These are phyloP conservation scores for Tachysurus fulvidraco DNA, from an alignment of 2,113 vertebrate species.

Conservation along the genomic window DNA sequence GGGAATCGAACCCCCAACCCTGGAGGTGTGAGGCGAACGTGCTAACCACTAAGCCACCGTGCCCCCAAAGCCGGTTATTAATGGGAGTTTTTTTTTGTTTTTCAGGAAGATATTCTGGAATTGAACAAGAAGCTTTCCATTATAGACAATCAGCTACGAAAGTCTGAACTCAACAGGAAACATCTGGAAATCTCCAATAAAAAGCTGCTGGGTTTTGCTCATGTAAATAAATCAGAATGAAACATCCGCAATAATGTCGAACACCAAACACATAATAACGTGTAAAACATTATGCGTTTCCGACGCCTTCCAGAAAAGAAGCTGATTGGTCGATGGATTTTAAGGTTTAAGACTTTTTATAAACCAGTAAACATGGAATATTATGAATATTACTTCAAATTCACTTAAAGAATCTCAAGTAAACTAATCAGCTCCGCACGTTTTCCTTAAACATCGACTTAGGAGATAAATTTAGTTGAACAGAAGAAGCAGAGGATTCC, in stretches of 20 bases:
- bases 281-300: background rate
- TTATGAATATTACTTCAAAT: no score
- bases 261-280: background rate
- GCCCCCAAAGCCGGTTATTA: no score
- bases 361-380: background rate
- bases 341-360: background rate
- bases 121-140: conserved; percentile 74
- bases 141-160: conserved; percentile 77
- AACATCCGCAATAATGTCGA: background rate
- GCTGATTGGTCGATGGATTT: background rate
- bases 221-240: conserved; percentile 67
- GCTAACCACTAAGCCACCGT: no score
- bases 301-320: no score
- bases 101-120: conserved; percentile 74
- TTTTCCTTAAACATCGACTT: background rate
- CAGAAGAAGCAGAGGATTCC: background rate
- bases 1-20: no score
- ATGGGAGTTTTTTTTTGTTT: background rate
- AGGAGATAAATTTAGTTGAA: background rate
- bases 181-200: conserved; percentile 85
- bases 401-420: no score
- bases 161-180: conserved; percentile 80
- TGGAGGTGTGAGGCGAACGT: no score
- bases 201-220: conserved; percentile 83
- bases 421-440: background rate